Base-by-base conservation (phyloP, 2,797 vertebrate species). In the Pelochelys cantorii region DNA sequence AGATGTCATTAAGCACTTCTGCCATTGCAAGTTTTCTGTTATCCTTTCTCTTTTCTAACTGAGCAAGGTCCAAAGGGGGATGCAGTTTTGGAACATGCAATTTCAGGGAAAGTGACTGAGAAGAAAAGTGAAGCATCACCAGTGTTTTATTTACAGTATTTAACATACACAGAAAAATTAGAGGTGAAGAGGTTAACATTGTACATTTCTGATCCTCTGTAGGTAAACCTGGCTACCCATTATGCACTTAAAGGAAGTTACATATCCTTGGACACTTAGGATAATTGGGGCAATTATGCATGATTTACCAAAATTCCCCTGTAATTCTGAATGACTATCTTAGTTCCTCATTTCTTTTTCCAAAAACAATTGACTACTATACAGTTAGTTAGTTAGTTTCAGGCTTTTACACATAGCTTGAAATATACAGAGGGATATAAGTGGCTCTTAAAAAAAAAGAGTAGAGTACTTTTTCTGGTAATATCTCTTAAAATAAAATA, bases 271-370 rank as follows among this genome's bases (percentile, higher is more conserved):
- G 42, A 52, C 42, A 77, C 42, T 17, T 48, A 71, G 34, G 7
- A 77, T 48, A 83, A 68, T 20, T 5, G 18, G 53, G 27, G 14
- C 8, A 48, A 34, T 65, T 31, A 68, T 3, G 14, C 48, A 12
- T 29, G 27, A 78, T 53, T 23, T 75, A 60, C 74, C 37, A 89
- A 93, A 95, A 94, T 86, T 62, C 68, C 79, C 60, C 65, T 74
- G 29, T 4, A n/a, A 79, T 60, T 93, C 75, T 65, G 68, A 93
- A 80, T 74, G 83, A 48, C 5, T 75, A 55, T 7, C 11, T 29
- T 80, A 62, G 37, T 37, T 22, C 84, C 91, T 90, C 55, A 96
- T 4, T 75, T 91, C 27, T 23, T 85, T 86, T 94, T 93, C 87
- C 56, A 89, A 92, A 95, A 86, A 84, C 11, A 77, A 52, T 27